Base-by-base conservation (phyloP, 2,113 vertebrate species). In the Tylochromis polylepis region DNA sequence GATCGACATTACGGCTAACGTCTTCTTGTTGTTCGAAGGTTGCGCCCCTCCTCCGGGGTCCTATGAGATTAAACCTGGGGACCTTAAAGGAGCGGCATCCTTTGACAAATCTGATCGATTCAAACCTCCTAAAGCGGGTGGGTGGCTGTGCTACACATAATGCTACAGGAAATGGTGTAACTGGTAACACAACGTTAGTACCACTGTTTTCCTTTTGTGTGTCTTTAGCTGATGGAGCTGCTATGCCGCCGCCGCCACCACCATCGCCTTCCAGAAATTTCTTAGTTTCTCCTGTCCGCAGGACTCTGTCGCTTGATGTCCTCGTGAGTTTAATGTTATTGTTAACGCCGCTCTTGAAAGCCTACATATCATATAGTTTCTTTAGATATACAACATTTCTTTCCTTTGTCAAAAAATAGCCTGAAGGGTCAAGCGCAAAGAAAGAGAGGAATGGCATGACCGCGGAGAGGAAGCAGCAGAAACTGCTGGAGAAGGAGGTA, bases 401-500 rank as follows among this genome's bases (percentile, higher is more conserved):
- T 58, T 6, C 2, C 3, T 10, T 57, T 46, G 10, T 79, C 12
- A 41, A 79, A 67, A 82, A 20, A 3, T 79, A 97, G 95, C n/a
- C 41, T 27, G 93, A 93, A 8, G 81, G 87, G 2, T 90, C 93
- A 20, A 92, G 90, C 87, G 87, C 58, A 29, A 98, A 96, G 83
- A 93, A 95, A 87, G 96, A 97, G 49, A 98, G 94, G 88, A 95
- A 93, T 29, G 18, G 29, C 57, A 89, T 96, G 81, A 91, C 94
- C 51, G 88, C 96, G 85, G 97, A 98, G 49, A 93, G 87, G 87
- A 98, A 96, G 92, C 97, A 97, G 65, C 97, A 97, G 90, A 98
- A 97, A 86, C 90, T 95, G 1, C 20, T 99, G 91, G 98, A 99
- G 92, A 99, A 97, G 90, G 98, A 99, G 97, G 98, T 98, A 94